phyloP scores from a whole-genome alignment of 2,888 invertebrate genomes.

The Orthosia cruda region DNA sequence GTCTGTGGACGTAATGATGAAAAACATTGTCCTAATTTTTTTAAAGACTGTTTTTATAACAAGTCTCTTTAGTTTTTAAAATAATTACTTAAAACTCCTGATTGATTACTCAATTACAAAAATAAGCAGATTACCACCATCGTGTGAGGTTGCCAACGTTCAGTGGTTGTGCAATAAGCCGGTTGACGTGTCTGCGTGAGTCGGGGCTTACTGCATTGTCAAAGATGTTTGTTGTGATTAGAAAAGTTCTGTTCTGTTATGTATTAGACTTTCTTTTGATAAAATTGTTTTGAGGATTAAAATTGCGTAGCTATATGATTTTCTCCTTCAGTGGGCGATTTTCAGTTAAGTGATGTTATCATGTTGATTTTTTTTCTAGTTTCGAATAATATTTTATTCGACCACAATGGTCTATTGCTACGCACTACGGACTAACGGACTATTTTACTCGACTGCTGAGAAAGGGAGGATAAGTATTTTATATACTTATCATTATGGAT shows the following conservation, averaged over 20 bases:
- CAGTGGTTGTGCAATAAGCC: slow-evolving; percentile 55
- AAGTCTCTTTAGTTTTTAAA: too few relatives aligned
- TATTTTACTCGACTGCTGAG: neutral
- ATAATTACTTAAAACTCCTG: slow-evolving; percentile 33
- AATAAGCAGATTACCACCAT: slow-evolving; percentile 60
- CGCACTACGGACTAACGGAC: neutral
- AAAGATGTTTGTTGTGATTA: slow-evolving; percentile 58
- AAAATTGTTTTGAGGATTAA: neutral
- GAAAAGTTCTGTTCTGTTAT: slow-evolving; percentile 31
- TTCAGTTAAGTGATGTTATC: neutral
- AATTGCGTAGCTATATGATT: neutral
- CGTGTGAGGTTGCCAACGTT: slow-evolving; percentile 64
- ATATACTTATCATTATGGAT: neutral
- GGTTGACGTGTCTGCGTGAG: slow-evolving; percentile 56
- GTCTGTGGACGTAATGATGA: neutral
- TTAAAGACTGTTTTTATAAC: neutral
- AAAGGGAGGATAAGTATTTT: neutral
- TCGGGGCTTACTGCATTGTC: slow-evolving; percentile 59
- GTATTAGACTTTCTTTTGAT: slow-evolving; percentile 15
- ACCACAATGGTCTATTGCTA: neutral
- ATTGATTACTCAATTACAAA: slow-evolving; percentile 67
- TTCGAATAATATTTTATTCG: neutral
- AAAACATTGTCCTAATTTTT: neutral
- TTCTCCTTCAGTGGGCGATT: neutral
- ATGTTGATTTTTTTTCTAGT: neutral